Evolutionary conservation across 2,113 vertebrate species (phyloP).

Genomic region (Urocitellus parryii): DNA sequence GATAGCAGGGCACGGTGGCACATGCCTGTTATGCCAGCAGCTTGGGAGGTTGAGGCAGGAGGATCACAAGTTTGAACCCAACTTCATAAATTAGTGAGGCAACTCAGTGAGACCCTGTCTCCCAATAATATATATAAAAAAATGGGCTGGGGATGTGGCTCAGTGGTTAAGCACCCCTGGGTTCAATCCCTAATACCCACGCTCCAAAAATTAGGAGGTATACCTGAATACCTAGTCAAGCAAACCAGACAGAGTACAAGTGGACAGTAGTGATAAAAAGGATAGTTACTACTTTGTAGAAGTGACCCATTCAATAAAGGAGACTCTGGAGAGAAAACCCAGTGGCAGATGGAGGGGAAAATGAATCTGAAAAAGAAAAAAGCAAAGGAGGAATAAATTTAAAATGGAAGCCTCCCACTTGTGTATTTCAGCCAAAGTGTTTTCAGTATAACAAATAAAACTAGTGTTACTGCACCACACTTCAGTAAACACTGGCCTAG

Average conservation of each 20-base stretch:
- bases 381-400: background rate
- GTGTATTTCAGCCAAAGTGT: background rate
- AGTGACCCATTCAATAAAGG: background rate
- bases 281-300: background rate
- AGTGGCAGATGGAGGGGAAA: background rate
- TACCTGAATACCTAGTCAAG: background rate
- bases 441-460: background rate
- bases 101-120: too few relatives aligned
- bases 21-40: too few relatives aligned
- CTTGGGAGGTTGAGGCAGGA: too few relatives aligned
- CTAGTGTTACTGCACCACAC: background rate
- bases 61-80: too few relatives aligned
- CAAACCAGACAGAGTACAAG: background rate
- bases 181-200: too few relatives aligned
- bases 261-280: background rate
- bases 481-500: background rate
- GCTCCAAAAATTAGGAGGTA: background rate
- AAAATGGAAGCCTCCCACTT: background rate
- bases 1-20: background rate
- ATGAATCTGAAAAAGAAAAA: background rate
- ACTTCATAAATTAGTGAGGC: too few relatives aligned
- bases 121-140: too few relatives aligned
- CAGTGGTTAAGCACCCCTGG: too few relatives aligned
- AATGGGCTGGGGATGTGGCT: too few relatives aligned
- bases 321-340: background rate